Evolutionary conservation across 2,113 vertebrate genomes (phyloP).

Genomic region (Camelus dromedarius): DNA sequence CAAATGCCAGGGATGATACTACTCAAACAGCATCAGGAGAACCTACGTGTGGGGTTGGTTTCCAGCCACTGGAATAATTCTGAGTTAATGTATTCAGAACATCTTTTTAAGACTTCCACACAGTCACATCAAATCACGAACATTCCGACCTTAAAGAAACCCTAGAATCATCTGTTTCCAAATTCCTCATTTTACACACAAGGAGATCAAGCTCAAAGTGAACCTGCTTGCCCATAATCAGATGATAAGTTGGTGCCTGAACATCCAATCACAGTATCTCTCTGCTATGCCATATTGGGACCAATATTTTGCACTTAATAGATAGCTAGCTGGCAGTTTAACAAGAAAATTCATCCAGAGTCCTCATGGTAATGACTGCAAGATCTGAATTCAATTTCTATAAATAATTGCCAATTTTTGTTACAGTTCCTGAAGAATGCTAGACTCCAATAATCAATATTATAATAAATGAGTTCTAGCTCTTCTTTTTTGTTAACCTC

Average conservation of each 20-base stretch:
- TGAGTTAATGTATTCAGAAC: neutral
- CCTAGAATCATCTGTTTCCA: conserved; percentile 17
- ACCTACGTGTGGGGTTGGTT: neutral
- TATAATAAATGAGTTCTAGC: conserved; percentile 47
- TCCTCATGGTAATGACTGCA: conserved; percentile 4
- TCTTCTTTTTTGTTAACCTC: conserved; percentile 57
- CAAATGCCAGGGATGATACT: neutral
- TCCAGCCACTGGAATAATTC: conserved; percentile 23
- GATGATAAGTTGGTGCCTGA: neutral
- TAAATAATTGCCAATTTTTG: conserved; percentile 73
- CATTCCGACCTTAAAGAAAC: neutral
- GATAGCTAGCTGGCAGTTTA: conserved; percentile 44
- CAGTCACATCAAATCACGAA: conserved; percentile 35
- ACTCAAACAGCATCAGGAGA: neutral
- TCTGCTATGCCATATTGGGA: neutral
- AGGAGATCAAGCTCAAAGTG: conserved; percentile 29
- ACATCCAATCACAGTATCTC: neutral
- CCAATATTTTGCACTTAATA: conserved; percentile 64
- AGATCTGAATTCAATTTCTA: conserved; percentile 70
- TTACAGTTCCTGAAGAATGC: conserved; percentile 58
- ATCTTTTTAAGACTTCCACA: neutral
- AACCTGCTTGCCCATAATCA: neutral
- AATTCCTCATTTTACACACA: neutral
- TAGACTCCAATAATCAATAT: conserved; percentile 60
- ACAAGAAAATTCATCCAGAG: conserved; percentile 46